Conservation (phyloP, 2,888 invertebrate species). For the Pycnomerus fuliginosus region DNA sequence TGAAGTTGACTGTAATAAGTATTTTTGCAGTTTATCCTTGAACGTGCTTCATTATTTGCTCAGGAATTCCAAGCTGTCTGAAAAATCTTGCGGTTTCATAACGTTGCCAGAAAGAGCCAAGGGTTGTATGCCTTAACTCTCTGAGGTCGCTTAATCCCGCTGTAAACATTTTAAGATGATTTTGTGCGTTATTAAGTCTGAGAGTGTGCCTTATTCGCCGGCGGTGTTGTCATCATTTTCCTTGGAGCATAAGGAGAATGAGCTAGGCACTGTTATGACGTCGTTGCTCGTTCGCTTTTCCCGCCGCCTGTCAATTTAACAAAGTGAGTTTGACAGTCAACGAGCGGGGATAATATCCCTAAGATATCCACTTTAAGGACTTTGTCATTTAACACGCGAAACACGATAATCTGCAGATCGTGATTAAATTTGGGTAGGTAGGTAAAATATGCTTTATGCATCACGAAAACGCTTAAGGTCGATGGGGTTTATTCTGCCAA, state of each 20-base stretch:
- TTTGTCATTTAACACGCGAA: constrained; percentile 22
- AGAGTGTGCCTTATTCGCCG: constrained; percentile 26
- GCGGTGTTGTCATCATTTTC: constrained; percentile 23
- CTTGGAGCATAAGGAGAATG: constrained; percentile 18
- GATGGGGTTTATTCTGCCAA: too few relatives aligned
- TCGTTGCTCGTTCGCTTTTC: constrained; percentile 21
- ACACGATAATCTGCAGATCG: constrained; percentile 24
- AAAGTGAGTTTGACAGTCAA: constrained; percentile 28
- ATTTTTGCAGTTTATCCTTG: too few relatives aligned
- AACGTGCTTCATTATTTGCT: too few relatives aligned
- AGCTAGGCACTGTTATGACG: constrained; percentile 20
- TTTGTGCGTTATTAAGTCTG: constrained; percentile 25
- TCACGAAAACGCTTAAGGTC: too few relatives aligned
- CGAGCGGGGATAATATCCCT: constrained; percentile 25
- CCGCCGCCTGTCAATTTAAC: constrained; percentile 27
- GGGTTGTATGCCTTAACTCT: too few relatives aligned
- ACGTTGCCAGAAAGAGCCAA: too few relatives aligned
- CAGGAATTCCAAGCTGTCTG: too few relatives aligned
- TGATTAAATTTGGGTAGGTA: constrained; percentile 20
- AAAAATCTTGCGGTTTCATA: too few relatives aligned
- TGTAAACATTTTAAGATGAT: constrained; percentile 25
- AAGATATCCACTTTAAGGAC: constrained; percentile 27
- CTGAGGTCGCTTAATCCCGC: too few relatives aligned
- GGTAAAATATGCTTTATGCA: constrained; percentile 9
- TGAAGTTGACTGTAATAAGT: too few relatives aligned